Evolutionary conservation across 2,888 invertebrate genomes (phyloP).

Genomic region (Bombylius major): DNA sequence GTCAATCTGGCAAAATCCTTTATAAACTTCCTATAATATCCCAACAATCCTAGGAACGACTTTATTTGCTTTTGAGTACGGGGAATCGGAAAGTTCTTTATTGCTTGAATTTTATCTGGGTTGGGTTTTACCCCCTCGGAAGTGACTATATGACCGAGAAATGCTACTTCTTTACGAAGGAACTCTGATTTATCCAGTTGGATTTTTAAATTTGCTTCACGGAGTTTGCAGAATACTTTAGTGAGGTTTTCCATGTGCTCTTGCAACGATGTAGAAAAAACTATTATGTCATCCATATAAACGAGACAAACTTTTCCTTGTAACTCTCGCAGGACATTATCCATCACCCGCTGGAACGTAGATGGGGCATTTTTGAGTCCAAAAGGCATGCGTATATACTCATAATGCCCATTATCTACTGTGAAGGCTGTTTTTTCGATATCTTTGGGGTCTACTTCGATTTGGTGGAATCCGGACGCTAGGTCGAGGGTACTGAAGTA

Average conservation of each 20-base stretch:
- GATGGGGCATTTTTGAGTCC: constrained; percentile 2
- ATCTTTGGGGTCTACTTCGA: constrained; percentile 13
- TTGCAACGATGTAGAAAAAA: constrained; percentile 18
- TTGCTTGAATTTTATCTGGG: constrained; percentile 19
- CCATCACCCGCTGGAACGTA: constrained; percentile 4
- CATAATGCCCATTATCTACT: constrained; percentile 9
- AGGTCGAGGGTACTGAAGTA: constrained; percentile 25
- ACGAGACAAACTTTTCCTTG: constrained; percentile 14
- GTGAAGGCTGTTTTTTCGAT: constrained; percentile 13
- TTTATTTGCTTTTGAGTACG: constrained; percentile 18
- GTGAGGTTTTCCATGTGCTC: constrained; percentile 18
- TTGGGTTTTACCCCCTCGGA: constrained; percentile 22
- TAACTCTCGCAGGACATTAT: constrained; percentile 17
- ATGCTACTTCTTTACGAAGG: constrained; percentile 18
- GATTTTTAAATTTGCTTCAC: constrained; percentile 16
- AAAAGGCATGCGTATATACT: constrained; percentile 7
- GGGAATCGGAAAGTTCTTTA: constrained; percentile 16
- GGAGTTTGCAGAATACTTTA: constrained; percentile 16
- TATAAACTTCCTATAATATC: constrained; percentile 10
- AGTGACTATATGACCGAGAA: constrained; percentile 22
- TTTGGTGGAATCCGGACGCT: constrained; percentile 21
- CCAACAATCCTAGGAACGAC: constrained; percentile 14
- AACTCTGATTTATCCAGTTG: constrained; percentile 20
- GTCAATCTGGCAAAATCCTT: constrained; percentile 1
- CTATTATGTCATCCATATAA: constrained; percentile 22